Evolutionary conservation across 2,888 invertebrate genomes (phyloP), one percentile per base, ranked within the genome.

Genomic region (Sceliomorpha sp.): DNA sequence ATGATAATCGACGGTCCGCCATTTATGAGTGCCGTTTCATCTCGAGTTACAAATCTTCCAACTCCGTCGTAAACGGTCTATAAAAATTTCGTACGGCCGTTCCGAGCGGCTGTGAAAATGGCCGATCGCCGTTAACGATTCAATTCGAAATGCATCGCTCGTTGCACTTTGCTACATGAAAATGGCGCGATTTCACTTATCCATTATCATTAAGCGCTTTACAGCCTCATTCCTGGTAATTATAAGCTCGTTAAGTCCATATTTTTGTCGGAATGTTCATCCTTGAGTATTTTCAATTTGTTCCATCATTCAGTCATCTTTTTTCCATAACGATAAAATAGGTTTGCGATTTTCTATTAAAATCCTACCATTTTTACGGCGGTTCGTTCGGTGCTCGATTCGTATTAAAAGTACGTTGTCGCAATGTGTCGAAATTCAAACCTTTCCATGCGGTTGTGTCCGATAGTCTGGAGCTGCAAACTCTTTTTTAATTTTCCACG

Each of bases 401-500:
- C 66, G 59, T 59, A 67, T 74, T 62, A 70, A 45, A 50, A 51
- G 58, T 64, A 62, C 69, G 66, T 48, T 34, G 40, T 29, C 48
- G 37, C 59, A 48, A 39, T 29, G 36, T 31, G 29, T 36, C 58
- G 58, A 66, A 51, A 42, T 42, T 42, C 17, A 34, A 37, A 53
- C 13, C 36, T 40, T 53, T 45, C 51, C n/a, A n/a, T n/a, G n/a
- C n/a, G n/a, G n/a, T n/a, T n/a, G n/a, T n/a, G n/a, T 39, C 9
- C 26, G 20, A 34, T 48, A 13, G 50, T 34, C 70, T 66, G 42
- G 45, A 60, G 55, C 70, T 75, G 79, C 74, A 78, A 83, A 83
- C 81, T 83, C 82, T 80, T 80, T 82, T 83, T 82, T 81, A 82
- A 83, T 83, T 82, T 79, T 73, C 73, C 71, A 71, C 71, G 75